phyloP scores from a whole-genome alignment of 2,888 invertebrate genomes.

The Tinea trinotella region DNA sequence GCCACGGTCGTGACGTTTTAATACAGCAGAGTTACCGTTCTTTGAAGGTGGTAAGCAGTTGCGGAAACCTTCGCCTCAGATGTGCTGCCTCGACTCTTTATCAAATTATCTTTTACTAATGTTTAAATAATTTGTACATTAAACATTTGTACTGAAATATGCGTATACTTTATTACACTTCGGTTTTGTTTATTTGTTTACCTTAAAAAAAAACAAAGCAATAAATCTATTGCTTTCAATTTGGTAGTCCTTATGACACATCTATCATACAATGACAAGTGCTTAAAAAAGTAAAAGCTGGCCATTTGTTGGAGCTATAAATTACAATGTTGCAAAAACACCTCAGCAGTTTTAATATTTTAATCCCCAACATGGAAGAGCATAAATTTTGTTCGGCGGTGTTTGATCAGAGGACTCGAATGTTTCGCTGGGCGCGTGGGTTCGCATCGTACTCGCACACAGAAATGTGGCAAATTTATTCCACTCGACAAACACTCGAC shows the following conservation, averaged over 20 bases:
- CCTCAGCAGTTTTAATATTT: slow-evolving; percentile 65
- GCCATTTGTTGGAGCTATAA: slow-evolving; percentile 30
- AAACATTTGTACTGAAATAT: not conserved
- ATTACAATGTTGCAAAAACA: slow-evolving; percentile 54
- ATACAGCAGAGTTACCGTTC: slow-evolving; percentile 16
- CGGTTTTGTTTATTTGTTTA: not conserved
- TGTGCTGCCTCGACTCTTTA: not conserved
- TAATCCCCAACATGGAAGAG: slow-evolving; percentile 43
- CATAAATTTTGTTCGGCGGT: slow-evolving; percentile 52
- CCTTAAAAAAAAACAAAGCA: slow-evolving; percentile 10
- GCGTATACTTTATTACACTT: not conserved
- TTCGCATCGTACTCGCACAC: slow-evolving; percentile 12
- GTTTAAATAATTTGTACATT: not conserved
- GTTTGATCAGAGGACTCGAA: slow-evolving; percentile 31
- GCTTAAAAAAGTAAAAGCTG: slow-evolving; percentile 17
- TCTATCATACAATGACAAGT: slow-evolving; percentile 14
- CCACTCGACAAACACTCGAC: slow-evolving; percentile 35
- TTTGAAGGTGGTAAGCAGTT: not conserved
- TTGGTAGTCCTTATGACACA: slow-evolving; percentile 3
- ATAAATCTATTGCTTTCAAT: not conserved
- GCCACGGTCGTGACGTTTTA: slow-evolving; percentile 21
- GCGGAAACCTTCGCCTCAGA: not conserved
- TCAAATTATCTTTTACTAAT: not conserved
- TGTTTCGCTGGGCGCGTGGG: slow-evolving; percentile 6
- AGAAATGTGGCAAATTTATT: slow-evolving; percentile 30